Base-by-base conservation (phyloP, 1,140 invertebrate species). In the Pararge aegeria region DNA sequence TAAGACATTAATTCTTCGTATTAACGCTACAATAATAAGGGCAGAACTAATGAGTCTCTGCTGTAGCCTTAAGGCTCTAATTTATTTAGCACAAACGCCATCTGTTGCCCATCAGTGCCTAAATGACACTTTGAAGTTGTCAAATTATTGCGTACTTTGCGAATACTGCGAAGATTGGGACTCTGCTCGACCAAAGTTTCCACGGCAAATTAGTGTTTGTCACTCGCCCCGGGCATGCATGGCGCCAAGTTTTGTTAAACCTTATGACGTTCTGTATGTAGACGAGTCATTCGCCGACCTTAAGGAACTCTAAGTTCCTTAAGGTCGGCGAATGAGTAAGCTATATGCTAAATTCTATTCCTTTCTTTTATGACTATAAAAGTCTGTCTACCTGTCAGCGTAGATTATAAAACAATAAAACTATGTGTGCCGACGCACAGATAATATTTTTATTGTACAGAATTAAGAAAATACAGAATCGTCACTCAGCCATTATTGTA, bases 41-140 rank as follows among this genome's bases (percentile, higher is more conserved):
- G 16, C 18, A 42, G 6, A 42, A 42, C 38, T 42, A 42, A 42
- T 42, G 38, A 34, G 30, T 12, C 12, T 34, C 12, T 42, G 12
- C 38, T 18, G 3, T 5, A 18, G 13, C 2, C 38, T 19, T 56
- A 44, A 38, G 56, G 61, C 61, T 63, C 60, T 76, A 75, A 79
- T 78, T 80, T 80, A 79, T 79, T 82, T 78, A 76, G 67, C 71
- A 77, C 78, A 71, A 69, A 62, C 63, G 70, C 69, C 83, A 83
- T 83, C 75, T 83, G 83, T 67, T 79, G 59, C 60, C 62, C 73
- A 70, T 79, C 75, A 83, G 61, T 67, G 62, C 63, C 75, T 83
- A 78, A 84, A 86, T 75, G 76, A 84, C 75, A 84, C 70, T 87
- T 87, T 84, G 78, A 84, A 87, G 75, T 82, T 82, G 75, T 80